Evolutionary conservation across 2,888 invertebrate genomes (phyloP).

Genomic region (Mesopsocus fuscifrons): DNA sequence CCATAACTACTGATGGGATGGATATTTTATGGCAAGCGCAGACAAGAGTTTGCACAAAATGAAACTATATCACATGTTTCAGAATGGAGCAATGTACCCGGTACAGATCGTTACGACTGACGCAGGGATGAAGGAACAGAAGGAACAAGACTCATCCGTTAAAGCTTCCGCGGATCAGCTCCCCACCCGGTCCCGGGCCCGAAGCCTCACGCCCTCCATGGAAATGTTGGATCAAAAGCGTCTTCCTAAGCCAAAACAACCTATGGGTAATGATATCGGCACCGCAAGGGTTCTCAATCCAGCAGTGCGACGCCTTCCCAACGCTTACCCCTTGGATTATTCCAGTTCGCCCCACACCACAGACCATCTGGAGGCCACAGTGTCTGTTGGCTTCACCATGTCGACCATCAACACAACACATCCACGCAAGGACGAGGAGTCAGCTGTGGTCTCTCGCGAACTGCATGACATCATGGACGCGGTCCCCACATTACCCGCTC

Average conservation of each 20-base stretch:
- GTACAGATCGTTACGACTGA: no score
- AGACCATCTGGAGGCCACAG: neutral
- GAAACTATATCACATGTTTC: no score
- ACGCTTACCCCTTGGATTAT: neutral
- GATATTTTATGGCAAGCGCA: no score
- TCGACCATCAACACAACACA: neutral
- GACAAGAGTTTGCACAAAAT: no score
- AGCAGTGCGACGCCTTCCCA: neutral
- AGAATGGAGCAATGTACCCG: no score
- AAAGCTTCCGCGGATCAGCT: no score
- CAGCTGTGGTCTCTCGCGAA: neutral
- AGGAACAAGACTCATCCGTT: no score
- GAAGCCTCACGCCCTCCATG: neutral
- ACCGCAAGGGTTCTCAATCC: constrained; percentile 1
- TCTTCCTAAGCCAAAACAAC: constrained; percentile 5
- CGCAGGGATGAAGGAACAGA: no score
- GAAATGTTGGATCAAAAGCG: neutral
- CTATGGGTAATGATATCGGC: constrained; percentile 8
- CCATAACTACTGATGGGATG: no score
- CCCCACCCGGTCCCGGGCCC: no score
- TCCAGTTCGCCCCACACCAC: constrained; percentile 1
- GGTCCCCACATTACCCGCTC: neutral
- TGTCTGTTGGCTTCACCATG: neutral
- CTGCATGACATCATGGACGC: neutral
- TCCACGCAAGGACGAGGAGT: neutral